Percentiles rank a stretch among this genome's conserved stretches.
Conservation (phyloP, 2,888 invertebrate genomes). For the Erebia epiphron region DNA sequence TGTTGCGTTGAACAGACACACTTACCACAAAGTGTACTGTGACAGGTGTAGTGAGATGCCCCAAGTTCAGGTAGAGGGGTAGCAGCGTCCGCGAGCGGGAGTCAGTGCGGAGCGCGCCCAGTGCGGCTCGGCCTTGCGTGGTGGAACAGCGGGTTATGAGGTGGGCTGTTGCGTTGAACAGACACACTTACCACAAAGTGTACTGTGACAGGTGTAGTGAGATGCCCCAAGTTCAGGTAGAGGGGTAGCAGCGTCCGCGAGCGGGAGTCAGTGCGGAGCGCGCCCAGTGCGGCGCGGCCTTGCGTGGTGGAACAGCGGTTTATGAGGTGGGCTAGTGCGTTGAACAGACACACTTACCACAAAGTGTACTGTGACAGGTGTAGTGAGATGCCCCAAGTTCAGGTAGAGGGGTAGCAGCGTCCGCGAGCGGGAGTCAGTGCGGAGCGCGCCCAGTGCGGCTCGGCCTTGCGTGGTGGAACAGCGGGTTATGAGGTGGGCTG, state of each 20-base stretch:
- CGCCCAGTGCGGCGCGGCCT: conserved; percentile 42
- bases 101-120: conserved; percentile 32
- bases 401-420: conserved; percentile 68
- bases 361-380: conserved; percentile 70
- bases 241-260: conserved; percentile 66
- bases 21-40: conserved; percentile 75
- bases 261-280: conserved; percentile 27
- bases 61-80: conserved; percentile 63
- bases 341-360: conserved; percentile 60
- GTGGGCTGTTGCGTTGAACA: conserved; percentile 58
- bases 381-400: conserved; percentile 49
- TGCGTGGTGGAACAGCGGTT: conserved; percentile 43
- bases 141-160: conserved; percentile 46
- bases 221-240: conserved; percentile 57
- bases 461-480: conserved; percentile 42
- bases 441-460: conserved; percentile 39
- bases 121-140: conserved; percentile 46
- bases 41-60: conserved; percentile 51
- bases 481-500: conserved; percentile 54
- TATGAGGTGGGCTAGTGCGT: conserved; percentile 58
- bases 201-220: conserved; percentile 60
- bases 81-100: conserved; percentile 58
- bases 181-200: conserved; percentile 67
- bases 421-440: conserved; percentile 46
- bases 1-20: conserved; percentile 53